Evolutionary conservation across 2,888 invertebrate species (phyloP).

Genomic region (Drymonia ruficornis): DNA sequence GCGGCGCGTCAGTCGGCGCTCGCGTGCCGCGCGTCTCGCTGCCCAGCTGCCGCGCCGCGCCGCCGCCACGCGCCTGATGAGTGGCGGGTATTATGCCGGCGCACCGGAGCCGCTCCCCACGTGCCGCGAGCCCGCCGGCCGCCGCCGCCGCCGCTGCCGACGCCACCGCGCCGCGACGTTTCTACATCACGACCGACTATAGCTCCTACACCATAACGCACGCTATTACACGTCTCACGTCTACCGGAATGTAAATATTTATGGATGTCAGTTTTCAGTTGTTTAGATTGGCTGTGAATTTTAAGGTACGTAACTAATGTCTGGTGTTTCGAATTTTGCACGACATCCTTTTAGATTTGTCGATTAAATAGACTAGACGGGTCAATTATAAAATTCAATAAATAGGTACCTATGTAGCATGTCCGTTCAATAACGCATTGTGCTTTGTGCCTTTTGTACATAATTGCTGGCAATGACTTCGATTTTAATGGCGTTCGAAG

Average conservation of each 20-base stretch:
- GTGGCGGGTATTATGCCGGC: constrained; percentile 73
- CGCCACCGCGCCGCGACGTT: constrained; percentile 53
- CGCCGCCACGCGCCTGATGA: constrained; percentile 46
- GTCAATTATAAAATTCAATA: constrained; percentile 55
- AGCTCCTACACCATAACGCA: constrained; percentile 62
- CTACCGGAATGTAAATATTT: constrained; percentile 82
- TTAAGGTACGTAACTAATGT: constrained; percentile 80
- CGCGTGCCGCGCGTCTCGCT: constrained; percentile 49
- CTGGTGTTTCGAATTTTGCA: constrained; percentile 69
- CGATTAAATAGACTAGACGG: constrained; percentile 38
- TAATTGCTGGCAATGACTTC: constrained; percentile 72
- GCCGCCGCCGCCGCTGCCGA: constrained; percentile 57
- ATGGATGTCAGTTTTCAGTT: constrained; percentile 84
- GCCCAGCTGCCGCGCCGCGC: constrained; percentile 48
- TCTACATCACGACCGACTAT: constrained; percentile 49
- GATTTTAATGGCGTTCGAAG: constrained; percentile 72
- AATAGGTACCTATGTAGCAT: constrained; percentile 56
- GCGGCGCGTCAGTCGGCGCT: constrained; percentile 55
- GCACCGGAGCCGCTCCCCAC: constrained; percentile 66
- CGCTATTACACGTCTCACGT: constrained; percentile 70
- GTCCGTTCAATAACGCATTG: constrained; percentile 69
- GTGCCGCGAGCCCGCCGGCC: constrained; percentile 63
- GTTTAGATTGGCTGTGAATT: constrained; percentile 84
- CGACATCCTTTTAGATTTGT: constrained; percentile 55
- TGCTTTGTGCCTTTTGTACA: constrained; percentile 64